Evolutionary conservation across 2,888 invertebrate species (phyloP), one percentile per base, ranked within the genome.

Genomic region (Steromphala cineraria): DNA sequence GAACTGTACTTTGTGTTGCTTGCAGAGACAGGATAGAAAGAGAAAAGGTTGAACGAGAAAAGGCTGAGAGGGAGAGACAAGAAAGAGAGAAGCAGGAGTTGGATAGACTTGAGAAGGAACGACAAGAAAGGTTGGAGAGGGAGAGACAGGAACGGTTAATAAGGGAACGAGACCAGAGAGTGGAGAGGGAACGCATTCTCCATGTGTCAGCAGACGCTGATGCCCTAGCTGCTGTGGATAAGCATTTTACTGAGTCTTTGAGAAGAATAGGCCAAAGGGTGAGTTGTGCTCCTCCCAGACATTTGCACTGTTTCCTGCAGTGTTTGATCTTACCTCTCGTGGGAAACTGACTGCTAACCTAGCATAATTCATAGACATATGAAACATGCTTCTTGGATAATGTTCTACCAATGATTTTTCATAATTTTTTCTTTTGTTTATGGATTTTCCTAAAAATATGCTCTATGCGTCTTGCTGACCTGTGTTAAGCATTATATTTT

Each of bases 181-280:
- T 86, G 55, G 89, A 88, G 55, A 82, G 89, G 52, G 89, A 89
- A 76, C 84, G 90, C n/a, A 89, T 91, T 67, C 84, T 91, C 15
- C 88, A 85, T 19, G 91, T 91, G 78, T 87, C 90, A 0, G 86
- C 81, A 21, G 46, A 46, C 46, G 88, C 88, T 1, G 90, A 91
- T 76, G 89, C 92, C 0, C 86, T 87, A 56, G 92, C 91, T 13
- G 92, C 93, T 28, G 92, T 98, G 82, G 96, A 97, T 90, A 96
- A 97, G 94, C 98, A 98, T 94, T 98, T 98, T 94, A 97, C 97
- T 92, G 97, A 97, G 94, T 97, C 97, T 85, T 95, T 97, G 40
- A 84, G 88, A 67, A 82, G 82, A 55, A 89, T 89, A 24, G 88
- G 86, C 81, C 90, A 90, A 76, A 82, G 87, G 87, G 90, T 90